phyloP scores from a whole-genome alignment of 2,888 invertebrate genomes.

The Crematogaster levior region DNA sequence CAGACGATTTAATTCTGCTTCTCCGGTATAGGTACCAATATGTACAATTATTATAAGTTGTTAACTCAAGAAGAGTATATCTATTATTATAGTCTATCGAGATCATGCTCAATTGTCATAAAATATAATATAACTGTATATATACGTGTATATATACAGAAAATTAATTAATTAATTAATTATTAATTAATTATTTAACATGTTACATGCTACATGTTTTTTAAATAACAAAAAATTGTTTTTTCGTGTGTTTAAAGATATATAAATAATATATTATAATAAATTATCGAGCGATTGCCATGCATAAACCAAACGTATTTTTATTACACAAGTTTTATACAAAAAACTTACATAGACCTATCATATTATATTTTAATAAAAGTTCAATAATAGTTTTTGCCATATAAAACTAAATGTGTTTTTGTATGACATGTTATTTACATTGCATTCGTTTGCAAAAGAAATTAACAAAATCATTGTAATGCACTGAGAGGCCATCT shows the following conservation, averaged over 20 bases:
- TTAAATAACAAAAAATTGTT: too few species aligned
- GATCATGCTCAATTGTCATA: background rate
- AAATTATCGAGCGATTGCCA: too few species aligned
- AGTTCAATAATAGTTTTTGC: background rate
- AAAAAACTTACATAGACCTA: too few species aligned
- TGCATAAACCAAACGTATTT: too few species aligned
- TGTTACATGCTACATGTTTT: too few species aligned
- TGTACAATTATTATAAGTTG: background rate
- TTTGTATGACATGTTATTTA: background rate
- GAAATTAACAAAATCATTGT: conserved; percentile 59
- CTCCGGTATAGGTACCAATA: background rate
- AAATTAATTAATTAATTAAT: background rate
- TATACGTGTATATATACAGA: background rate
- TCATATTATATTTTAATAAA: background rate
- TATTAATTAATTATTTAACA: too few species aligned
- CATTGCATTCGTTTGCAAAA: conserved; percentile 6
- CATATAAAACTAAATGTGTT: background rate
- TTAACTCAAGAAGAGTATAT: background rate
- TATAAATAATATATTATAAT: too few species aligned
- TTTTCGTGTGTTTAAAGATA: too few species aligned
- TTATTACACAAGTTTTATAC: too few species aligned
- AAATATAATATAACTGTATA: too few species aligned
- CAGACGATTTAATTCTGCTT: background rate
- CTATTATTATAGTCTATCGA: background rate
- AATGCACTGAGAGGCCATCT: conserved; percentile 67